Evolutionary conservation across 2,888 invertebrate genomes (phyloP).

Genomic region (Emmelina monodactyla): DNA sequence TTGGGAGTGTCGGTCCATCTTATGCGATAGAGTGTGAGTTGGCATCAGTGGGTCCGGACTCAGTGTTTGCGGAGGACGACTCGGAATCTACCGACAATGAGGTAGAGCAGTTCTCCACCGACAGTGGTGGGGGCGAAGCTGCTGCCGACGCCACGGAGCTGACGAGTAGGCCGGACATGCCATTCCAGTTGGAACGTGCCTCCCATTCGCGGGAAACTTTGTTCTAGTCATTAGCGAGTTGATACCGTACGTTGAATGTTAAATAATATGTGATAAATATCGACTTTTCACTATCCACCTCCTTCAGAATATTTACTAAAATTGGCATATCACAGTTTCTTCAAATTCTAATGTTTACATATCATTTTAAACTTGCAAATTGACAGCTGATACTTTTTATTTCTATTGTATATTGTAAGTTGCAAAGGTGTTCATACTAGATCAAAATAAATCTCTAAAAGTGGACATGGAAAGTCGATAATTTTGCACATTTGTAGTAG

Average conservation of each 20-base stretch:
- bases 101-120: conserved; percentile 84
- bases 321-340: no score
- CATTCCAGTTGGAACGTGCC: conserved; percentile 42
- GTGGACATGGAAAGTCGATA: no score
- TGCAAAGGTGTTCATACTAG: no score
- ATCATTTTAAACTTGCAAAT: no score
- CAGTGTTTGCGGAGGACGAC: conserved; percentile 79
- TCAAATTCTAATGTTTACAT: no score
- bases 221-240: conserved; percentile 67
- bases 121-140: conserved; percentile 72
- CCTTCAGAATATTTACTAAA: no score
- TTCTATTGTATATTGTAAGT: no score
- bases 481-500: no score
- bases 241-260: conserved; percentile 26
- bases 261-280: conserved; percentile 47
- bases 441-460: no score
- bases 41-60: conserved; percentile 77
- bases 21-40: conserved; percentile 74
- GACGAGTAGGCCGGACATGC: conserved; percentile 41
- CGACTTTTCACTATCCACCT: conserved; percentile 28
- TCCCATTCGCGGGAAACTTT: conserved; percentile 82
- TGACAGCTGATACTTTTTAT: no score
- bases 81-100: conserved; percentile 83
- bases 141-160: conserved; percentile 44
- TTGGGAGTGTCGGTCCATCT: conserved; percentile 79